A percentile compares a stretch with the other conserved stretches of the same genome.
These are phyloP conservation scores for Epirrhoe tristata DNA, from an alignment of 2,888 invertebrate genomes.

Conservation along the genomic window DNA sequence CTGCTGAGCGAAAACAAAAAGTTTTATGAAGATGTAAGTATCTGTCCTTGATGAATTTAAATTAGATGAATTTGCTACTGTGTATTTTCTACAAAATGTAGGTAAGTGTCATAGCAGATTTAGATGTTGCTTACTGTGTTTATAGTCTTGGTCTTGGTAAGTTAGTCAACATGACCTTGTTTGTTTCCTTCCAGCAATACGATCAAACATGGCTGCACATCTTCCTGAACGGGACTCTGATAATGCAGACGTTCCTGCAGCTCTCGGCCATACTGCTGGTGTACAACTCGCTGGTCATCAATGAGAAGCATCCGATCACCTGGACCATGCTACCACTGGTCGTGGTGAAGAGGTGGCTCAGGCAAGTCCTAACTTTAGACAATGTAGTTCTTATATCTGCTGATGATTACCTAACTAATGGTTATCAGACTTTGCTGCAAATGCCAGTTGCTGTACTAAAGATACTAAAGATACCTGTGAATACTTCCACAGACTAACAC, in stretches of 20 bases:
- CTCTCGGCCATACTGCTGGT: constrained; percentile 20
- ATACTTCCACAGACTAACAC: constrained; percentile 16
- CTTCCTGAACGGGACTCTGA: constrained; percentile 16
- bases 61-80: too few species aligned
- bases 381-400: neutral
- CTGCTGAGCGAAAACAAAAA: constrained; percentile 8
- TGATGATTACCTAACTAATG: too few species aligned
- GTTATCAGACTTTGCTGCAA: too few species aligned
- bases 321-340: constrained; percentile 22
- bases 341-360: constrained; percentile 17
- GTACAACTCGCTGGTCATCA: constrained; percentile 12
- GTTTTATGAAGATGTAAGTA: constrained; percentile 18
- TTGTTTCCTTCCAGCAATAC: constrained; percentile 21
- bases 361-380: constrained; percentile 1
- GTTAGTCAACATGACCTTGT: neutral
- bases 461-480: too few species aligned
- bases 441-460: neutral
- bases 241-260: constrained; percentile 31
- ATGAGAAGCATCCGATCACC: constrained; percentile 11
- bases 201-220: constrained; percentile 6
- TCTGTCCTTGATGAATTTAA: too few species aligned
- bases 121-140: too few species aligned
- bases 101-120: too few species aligned
- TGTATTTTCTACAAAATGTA: too few species aligned
- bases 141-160: too few species aligned